Evolutionary conservation across 2,113 vertebrate genomes (phyloP).

Genomic region (Spea multiplicata): DNA sequence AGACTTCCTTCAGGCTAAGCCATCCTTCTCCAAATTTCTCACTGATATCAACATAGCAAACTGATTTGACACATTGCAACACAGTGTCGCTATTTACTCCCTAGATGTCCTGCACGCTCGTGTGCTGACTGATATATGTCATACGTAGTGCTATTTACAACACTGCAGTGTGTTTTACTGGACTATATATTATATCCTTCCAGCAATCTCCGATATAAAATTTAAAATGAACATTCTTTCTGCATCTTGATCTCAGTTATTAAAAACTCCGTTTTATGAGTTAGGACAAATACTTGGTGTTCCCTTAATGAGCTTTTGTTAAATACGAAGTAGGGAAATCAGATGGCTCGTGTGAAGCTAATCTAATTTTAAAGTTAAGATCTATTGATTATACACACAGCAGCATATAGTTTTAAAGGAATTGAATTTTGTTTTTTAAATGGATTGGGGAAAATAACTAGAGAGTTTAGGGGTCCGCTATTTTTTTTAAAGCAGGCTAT

Average conservation of each 20-base stretch:
- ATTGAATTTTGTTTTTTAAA: no score
- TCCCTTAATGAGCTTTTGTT: slow-evolving; percentile 10
- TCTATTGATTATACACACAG: no score
- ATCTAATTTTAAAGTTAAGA: no score
- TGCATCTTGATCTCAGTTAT: slow-evolving; percentile 34
- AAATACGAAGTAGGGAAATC: slow-evolving; percentile 14
- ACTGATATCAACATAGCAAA: neutral
- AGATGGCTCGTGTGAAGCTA: no score
- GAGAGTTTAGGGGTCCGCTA: no score
- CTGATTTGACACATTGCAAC: neutral
- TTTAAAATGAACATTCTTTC: slow-evolving; percentile 20
- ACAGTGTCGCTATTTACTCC: neutral
- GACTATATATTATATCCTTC: slow-evolving; percentile 12
- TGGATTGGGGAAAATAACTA: no score
- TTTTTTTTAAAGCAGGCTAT: no score
- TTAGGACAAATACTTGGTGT: no score
- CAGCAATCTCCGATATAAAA: slow-evolving; percentile 32
- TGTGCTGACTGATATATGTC: slow-evolving; percentile 3
- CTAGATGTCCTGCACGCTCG: neutral
- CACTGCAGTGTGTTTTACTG: slow-evolving; percentile 1
- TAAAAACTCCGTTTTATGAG: neutral
- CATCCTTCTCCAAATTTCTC: neutral
- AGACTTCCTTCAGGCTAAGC: neutral
- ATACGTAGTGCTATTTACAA: neutral
- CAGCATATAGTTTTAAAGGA: no score